A percentile compares a stretch with the other conserved stretches of the same genome.
Evolutionary conservation across 2,797 vertebrate species (phyloP).

Genomic region (Sciaenops ocellatus): DNA sequence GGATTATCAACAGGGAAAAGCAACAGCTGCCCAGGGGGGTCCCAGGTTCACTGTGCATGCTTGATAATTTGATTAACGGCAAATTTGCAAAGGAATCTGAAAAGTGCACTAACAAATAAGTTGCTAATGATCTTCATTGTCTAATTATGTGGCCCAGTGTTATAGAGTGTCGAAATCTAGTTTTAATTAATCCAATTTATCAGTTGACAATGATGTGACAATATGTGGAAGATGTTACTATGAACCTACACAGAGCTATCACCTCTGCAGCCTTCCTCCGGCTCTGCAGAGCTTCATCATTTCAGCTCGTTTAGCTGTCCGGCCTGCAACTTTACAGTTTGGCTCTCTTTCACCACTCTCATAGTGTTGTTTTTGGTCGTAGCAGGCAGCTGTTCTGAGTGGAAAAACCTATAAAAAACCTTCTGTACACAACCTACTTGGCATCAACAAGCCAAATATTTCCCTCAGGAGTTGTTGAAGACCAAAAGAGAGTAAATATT

Average conservation of each 20-base stretch:
- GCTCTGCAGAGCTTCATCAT: background rate
- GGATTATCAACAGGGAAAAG: background rate
- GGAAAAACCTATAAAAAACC: background rate
- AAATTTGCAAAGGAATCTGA: background rate
- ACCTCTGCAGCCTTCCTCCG: background rate
- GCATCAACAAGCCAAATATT: background rate
- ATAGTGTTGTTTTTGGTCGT: background rate
- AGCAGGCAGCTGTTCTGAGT: background rate
- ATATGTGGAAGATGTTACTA: background rate
- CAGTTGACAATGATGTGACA: background rate
- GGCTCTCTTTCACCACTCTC: background rate
- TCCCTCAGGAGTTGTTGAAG: background rate
- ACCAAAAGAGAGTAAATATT: background rate
- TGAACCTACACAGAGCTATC: background rate
- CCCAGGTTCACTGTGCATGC: background rate
- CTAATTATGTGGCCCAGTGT: background rate
- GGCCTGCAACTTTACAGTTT: background rate
- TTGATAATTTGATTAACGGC: background rate
- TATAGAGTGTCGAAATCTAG: background rate
- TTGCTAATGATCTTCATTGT: background rate
- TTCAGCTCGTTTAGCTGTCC: background rate
- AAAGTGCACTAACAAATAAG: background rate
- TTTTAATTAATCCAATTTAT: constrained; percentile 5
- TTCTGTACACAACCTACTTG: background rate
- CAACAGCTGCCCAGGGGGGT: background rate